Percentiles rank a stretch among this genome's conserved stretches.
Evolutionary conservation across 2,797 vertebrate species (phyloP).

Genomic region (Heliangelus exortis): DNA sequence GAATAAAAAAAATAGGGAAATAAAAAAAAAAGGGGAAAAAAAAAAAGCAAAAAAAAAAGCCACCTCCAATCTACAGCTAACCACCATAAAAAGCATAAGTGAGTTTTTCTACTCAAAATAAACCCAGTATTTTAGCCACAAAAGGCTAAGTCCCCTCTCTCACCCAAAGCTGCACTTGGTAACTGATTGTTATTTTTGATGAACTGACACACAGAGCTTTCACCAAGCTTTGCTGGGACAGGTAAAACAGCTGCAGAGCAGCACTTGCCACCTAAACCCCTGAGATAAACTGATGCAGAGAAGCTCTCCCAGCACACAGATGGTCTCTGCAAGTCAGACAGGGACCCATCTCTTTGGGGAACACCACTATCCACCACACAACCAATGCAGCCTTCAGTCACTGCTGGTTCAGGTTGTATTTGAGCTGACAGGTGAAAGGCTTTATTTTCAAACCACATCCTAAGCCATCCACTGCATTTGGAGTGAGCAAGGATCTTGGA

Average conservation of each 20-base stretch:
- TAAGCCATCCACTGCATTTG: not conserved
- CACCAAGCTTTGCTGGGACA: not conserved
- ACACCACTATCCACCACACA: not conserved
- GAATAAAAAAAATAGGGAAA: too few relatives aligned
- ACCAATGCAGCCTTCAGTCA: not conserved
- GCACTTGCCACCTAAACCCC: not conserved
- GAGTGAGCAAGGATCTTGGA: not conserved
- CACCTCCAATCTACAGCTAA: not conserved
- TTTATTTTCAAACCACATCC: not conserved
- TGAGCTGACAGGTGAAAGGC: not conserved
- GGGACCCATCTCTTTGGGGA: not conserved
- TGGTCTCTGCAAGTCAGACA: too few relatives aligned
- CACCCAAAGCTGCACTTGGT: not conserved
- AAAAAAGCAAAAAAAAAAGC: not conserved
- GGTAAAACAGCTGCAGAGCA: fast-evolving
- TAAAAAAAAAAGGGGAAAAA: not conserved
- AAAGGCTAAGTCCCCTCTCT: not conserved
- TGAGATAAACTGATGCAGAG: not conserved
- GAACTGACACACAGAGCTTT: not conserved
- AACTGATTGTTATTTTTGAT: not conserved
- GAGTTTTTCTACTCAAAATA: not conserved
- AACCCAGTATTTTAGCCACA: not conserved
- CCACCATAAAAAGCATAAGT: not conserved
- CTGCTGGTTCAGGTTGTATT: not conserved
- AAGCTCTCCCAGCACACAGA: not conserved